A percentile compares a stretch with the other conserved stretches of the same genome.
These are phyloP conservation scores for Drosophila sordidula DNA, from an alignment of 2,888 invertebrate species.

Conservation along the genomic window DNA sequence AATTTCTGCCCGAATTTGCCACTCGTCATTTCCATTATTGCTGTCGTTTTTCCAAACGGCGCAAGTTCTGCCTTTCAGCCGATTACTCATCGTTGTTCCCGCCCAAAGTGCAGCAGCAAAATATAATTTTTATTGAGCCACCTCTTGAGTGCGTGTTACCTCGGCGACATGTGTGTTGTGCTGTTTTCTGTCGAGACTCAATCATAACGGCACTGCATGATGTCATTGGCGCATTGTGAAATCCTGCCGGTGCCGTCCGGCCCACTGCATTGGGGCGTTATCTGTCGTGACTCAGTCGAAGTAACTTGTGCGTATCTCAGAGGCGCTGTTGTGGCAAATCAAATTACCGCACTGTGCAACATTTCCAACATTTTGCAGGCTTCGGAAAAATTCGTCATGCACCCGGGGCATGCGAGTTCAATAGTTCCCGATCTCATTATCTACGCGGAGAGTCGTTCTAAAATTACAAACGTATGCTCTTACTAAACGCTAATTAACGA, in stretches of 20 bases:
- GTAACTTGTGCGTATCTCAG: slow-evolving; percentile 20
- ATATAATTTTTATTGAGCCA: not conserved
- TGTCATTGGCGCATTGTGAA: slow-evolving; percentile 59
- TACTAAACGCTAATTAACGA: not conserved
- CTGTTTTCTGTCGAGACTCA: not conserved
- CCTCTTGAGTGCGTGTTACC: not conserved
- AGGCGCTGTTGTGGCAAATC: slow-evolving; percentile 46
- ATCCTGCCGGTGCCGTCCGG: slow-evolving; percentile 31
- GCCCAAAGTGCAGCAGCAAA: slow-evolving; percentile 17
- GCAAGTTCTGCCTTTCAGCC: slow-evolving; percentile 2
- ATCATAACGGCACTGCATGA: slow-evolving; percentile 38
- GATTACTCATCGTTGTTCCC: slow-evolving; percentile 25
- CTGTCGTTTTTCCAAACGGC: not conserved
- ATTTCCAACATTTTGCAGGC: slow-evolving; percentile 48
- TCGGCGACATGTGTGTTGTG: too few species aligned
- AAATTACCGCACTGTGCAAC: slow-evolving; percentile 44
- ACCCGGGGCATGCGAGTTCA: slow-evolving; percentile 23
- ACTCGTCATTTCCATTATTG: slow-evolving; percentile 14
- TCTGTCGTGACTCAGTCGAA: slow-evolving; percentile 51
- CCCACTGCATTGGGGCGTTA: not conserved
- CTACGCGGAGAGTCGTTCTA: slow-evolving; percentile 14
- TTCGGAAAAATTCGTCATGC: slow-evolving; percentile 30
- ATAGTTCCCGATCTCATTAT: slow-evolving; percentile 28
- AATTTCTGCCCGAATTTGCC: slow-evolving; percentile 23
- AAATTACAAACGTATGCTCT: not conserved